These are phyloP conservation scores for Micrastur ruficollis DNA, from an alignment of 2,797 vertebrate species.

Conservation along the genomic window DNA sequence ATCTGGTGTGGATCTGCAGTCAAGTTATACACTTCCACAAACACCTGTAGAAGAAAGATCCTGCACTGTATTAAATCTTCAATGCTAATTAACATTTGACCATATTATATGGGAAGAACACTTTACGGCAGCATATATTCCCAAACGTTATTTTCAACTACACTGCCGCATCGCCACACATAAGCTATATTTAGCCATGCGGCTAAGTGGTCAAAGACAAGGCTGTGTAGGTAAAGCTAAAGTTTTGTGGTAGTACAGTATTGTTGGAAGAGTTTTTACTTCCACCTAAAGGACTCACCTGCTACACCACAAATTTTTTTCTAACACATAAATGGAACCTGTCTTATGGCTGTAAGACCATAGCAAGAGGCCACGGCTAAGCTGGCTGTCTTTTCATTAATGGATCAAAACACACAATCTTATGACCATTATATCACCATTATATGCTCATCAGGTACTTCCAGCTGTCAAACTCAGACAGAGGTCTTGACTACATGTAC, in stretches of 20 bases:
- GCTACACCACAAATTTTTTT: background rate
- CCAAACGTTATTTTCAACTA: background rate
- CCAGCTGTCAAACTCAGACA: background rate
- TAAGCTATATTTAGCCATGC: background rate
- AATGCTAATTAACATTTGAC: background rate
- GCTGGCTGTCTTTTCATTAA: background rate
- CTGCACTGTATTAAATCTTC: background rate
- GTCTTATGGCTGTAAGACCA: background rate
- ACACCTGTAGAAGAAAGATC: conserved; percentile 78
- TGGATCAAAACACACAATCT: background rate
- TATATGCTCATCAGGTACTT: background rate
- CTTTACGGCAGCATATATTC: background rate
- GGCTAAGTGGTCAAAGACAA: background rate
- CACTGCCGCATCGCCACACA: background rate
- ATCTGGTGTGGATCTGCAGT: conserved; percentile 93
- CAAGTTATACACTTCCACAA: conserved; percentile 96
- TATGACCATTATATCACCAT: background rate
- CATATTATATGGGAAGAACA: background rate
- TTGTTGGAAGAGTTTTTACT: background rate
- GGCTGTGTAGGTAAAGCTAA: background rate
- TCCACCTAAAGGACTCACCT: background rate
- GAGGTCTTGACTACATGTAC: background rate
- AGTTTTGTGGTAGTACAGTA: background rate
- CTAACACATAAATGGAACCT: background rate
- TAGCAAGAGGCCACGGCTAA: background rate